A percentile compares a stretch with the other conserved stretches of the same genome.
Conservation (phyloP, 2,888 invertebrate genomes). For the Abscondita cerata region DNA sequence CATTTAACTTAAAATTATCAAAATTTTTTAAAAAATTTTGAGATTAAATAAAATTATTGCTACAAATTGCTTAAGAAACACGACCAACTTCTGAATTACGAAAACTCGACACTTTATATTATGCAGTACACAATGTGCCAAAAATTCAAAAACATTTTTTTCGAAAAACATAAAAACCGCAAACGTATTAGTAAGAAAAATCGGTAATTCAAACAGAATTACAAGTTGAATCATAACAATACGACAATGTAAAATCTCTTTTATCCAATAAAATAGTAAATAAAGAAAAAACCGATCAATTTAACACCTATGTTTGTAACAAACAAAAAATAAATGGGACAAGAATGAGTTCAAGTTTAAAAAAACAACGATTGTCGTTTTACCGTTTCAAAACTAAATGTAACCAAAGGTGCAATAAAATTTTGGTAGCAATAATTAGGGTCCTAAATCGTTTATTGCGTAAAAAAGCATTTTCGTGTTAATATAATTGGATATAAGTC, state of each 20-base stretch:
- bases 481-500: constrained; percentile 5
- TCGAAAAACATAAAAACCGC: no score
- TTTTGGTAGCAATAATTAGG: constrained; percentile 20
- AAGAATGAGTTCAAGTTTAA: constrained; percentile 42
- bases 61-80: no score
- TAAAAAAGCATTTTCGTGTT: constrained; percentile 10
- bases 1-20: no score
- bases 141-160: no score
- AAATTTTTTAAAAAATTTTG: no score
- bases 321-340: constrained; percentile 48
- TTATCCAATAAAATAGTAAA: constrained; percentile 6
- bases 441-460: constrained; percentile 1
- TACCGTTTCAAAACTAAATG: constrained; percentile 30
- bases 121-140: no score
- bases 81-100: no score
- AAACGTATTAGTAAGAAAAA: no score
- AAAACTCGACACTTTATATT: no score
- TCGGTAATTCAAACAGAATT: constrained; percentile 13
- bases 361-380: constrained; percentile 42
- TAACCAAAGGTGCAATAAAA: constrained; percentile 36
- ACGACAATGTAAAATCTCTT: constrained; percentile 1
- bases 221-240: constrained; percentile 11
- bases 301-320: constrained; percentile 53
- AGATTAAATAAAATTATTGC: no score
- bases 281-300: constrained; percentile 39